Base-by-base conservation (phyloP, 2,888 invertebrate species). In the Dasysyrphus tricinctus region DNA sequence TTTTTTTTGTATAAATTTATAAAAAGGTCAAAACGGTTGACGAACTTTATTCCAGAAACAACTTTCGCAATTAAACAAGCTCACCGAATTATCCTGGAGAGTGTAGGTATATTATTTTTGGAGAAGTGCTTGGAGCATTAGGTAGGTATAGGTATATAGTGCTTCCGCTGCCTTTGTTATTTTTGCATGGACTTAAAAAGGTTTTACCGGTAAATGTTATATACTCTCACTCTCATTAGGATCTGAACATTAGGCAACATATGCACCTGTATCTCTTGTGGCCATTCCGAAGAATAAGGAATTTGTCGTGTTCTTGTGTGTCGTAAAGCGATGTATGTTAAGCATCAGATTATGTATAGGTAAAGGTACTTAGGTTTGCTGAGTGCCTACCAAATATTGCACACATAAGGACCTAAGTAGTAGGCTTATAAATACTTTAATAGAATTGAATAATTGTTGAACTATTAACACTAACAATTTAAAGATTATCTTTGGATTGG, bases 21-120 rank as follows among this genome's bases (percentile, higher is more conserved):
- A 34, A 67, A 78, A 85, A 74, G 85, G 80, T 85, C 85, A 69
- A 67, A 75, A 57, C 16, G 29, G 59, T 69, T 61, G 39, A 24
- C 54, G 72, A 75, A 75, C 69, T 61, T 75, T 14, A 12, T 54
- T 54, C 37, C 42, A 32, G 57, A 16, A 16, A 61, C 57, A 37
- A 61, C 34, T 29, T 56, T 42, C 44, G 59, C 67, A 42, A 73
- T 78, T 77, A 70, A 57, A 51, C 56, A 79, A 39, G 42, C 56
- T 54, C 16, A 39, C 47, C 39, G 57, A 76, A 70, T 76, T 70
- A 81, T 77, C 37, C 57, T 42, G 14, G 37, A 67, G 34, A 6
- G 3, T 34, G n/a, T 67, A 29, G n/a, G n/a, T 42, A 14, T 42
- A 47, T 65, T 47, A 51, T 67, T 51, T 67, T 67, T 32, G 19